A percentile compares a stretch with the other conserved stretches of the same genome.
These are phyloP conservation scores for Rhombomys opimus DNA, from an alignment of 2,113 vertebrate species.

Conservation along the genomic window DNA sequence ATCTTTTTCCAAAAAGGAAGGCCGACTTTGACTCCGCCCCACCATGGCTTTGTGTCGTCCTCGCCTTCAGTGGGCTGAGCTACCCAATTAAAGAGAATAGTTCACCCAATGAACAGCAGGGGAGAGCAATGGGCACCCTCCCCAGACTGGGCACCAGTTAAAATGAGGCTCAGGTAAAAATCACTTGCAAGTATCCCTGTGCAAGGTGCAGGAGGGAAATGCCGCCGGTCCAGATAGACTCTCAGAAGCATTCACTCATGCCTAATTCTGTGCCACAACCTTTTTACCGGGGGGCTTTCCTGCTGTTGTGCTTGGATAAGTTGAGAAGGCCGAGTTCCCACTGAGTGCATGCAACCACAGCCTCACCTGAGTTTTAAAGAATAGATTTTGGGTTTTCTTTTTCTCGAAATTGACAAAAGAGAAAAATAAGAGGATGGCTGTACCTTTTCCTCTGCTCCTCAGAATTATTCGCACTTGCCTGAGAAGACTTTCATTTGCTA, in stretches of 20 bases:
- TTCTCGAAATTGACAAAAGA: slow-evolving; percentile 28
- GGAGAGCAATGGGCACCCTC: background rate
- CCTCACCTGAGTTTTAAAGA: slow-evolving; percentile 16
- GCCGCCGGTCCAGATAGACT: background rate
- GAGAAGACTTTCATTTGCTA: background rate
- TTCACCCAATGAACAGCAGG: background rate
- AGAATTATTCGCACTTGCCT: background rate
- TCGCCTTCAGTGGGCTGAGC: background rate
- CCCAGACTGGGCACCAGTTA: background rate
- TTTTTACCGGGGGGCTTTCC: background rate
- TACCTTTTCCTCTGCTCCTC: background rate
- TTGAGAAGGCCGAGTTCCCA: background rate
- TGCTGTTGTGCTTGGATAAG: background rate
- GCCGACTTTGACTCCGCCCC: background rate
- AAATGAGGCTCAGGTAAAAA: background rate
- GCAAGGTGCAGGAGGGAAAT: background rate
- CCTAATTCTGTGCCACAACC: background rate
- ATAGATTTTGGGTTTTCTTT: slow-evolving; percentile 2
- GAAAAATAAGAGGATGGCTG: background rate
- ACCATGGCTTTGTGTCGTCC: background rate
- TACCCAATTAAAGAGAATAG: background rate
- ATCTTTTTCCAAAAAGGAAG: background rate
- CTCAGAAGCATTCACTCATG: background rate
- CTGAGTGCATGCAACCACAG: background rate
- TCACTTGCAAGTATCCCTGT: background rate